Base-by-base conservation (phyloP, 2,797 vertebrate genomes). In the Rhincodon typus region DNA sequence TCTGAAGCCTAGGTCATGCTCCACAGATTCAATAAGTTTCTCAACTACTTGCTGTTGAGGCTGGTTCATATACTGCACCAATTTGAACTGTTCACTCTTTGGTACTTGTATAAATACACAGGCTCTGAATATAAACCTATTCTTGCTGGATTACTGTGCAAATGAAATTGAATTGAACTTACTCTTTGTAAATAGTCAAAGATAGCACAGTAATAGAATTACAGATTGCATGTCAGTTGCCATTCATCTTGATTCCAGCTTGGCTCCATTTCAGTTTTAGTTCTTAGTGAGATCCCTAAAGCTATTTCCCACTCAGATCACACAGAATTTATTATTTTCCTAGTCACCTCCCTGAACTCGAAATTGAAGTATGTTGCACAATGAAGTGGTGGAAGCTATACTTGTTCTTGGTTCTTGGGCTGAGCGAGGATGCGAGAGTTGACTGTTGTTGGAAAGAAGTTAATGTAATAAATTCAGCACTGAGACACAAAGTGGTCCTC, bases 161-260 rank as follows among this genome's bases (percentile, higher is more conserved):
- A 93, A 93, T 62, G 87, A 90, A 90, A 90, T n/a, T 62, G 87
- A 62, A 90, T 90, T 90, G 87, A 90, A 90, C 34, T 90, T 90
- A 90, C n/a, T 42, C n/a, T 21, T 93, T 93, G n/a, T 69, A 93
- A 93, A 42, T 69, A 69, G 90, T 93, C 90, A 93, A 93, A 69
- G 62, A 93, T 93, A 25, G 90, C 25, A 0, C 21, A 23, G 66
- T 42, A 93, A 69, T 93, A 93, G 90, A 93, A 93, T 93, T 93
- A 93, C 62, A 69, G n/a, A 42, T 93, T 69, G 21, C 66, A 93
- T 93, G 62, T 42, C 90, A 93, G n/a, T 38, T 93, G 62, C 21
- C 66, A 27, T 67, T 42, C 90, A 93, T 93, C 90, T 69, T 93
- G 62, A 90, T 93, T 69, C 19, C 66, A 23, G 34, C 21, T 93